These are phyloP conservation scores for Nemopilema nomurai DNA, from an alignment of 30 jellyfish, hydroid and myxozoan species.

Conservation along the genomic window DNA sequence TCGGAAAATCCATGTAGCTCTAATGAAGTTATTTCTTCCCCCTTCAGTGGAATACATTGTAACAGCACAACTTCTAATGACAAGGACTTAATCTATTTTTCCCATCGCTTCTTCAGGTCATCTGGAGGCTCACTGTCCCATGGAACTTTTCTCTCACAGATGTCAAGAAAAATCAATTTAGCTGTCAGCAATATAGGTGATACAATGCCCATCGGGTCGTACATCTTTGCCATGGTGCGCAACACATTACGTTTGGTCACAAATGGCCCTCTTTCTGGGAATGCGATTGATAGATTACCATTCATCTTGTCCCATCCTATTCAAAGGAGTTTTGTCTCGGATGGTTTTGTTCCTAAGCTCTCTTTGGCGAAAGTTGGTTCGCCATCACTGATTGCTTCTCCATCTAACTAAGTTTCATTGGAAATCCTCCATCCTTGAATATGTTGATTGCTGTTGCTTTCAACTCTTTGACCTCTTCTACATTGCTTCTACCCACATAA, in stretches of 20 bases:
- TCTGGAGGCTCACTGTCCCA: conserved; percentile 67
- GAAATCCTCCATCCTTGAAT: conserved; percentile 68
- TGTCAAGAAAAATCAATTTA: conserved; percentile 37
- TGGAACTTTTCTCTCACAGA: conserved; percentile 54
- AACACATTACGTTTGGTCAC: conserved; percentile 51
- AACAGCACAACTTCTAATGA: no score
- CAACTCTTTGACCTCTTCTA: conserved; percentile 26
- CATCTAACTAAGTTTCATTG: conserved; percentile 18
- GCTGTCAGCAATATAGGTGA: conserved; percentile 56
- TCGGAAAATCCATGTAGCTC: conserved; percentile 77
- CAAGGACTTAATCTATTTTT: conserved; percentile 29
- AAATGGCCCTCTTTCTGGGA: conserved; percentile 21
- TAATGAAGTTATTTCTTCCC: conserved; percentile 16
- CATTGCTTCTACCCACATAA: conserved; percentile 47
- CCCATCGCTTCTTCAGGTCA: conserved; percentile 49
- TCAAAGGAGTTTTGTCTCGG: conserved; percentile 57
- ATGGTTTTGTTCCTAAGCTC: conserved; percentile 32
- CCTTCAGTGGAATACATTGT: conserved; percentile 24
- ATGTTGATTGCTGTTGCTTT: conserved; percentile 32
- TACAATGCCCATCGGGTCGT: conserved; percentile 65
- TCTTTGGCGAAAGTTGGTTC: conserved; percentile 60
- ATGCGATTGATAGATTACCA: conserved; percentile 32
- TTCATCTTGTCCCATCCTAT: conserved; percentile 43
- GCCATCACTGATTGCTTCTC: background rate
- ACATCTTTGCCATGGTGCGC: conserved; percentile 42